Conservation (phyloP, 2,888 invertebrate species). For the Himalopsyche tibetana region DNA sequence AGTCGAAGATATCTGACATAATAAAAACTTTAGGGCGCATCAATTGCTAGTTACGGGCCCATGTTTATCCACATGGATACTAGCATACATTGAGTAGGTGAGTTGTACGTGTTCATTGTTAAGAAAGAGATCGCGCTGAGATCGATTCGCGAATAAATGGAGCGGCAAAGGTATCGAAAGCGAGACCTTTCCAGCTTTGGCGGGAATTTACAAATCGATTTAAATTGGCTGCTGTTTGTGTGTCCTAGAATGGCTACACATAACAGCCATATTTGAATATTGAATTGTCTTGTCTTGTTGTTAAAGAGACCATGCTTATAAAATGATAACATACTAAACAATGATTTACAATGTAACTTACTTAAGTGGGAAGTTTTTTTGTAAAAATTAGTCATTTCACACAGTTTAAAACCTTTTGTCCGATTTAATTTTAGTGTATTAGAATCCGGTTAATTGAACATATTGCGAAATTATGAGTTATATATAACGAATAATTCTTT, state of each 20-base stretch:
- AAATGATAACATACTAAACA: too few relatives aligned
- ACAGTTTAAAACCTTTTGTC: too few relatives aligned
- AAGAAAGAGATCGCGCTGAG: conserved; percentile 43
- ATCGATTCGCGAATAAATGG: conserved; percentile 53
- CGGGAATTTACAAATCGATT: conserved; percentile 1
- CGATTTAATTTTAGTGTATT: too few relatives aligned
- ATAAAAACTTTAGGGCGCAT: neutral
- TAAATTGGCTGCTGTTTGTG: neutral
- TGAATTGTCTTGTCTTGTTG: too few relatives aligned
- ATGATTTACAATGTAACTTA: too few relatives aligned
- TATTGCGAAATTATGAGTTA: too few relatives aligned
- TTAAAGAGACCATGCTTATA: too few relatives aligned
- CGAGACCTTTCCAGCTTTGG: conserved; percentile 9
- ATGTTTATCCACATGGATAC: neutral
- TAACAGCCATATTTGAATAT: neutral
- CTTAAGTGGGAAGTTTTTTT: too few relatives aligned
- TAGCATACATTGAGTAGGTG: neutral
- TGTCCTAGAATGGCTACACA: neutral
- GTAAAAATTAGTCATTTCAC: too few relatives aligned
- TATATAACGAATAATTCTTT: too few relatives aligned
- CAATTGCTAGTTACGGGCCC: neutral
- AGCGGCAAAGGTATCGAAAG: conserved; percentile 53
- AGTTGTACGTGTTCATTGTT: neutral
- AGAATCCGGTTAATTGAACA: too few relatives aligned
- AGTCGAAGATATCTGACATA: neutral